Base-by-base conservation (phyloP, 2,888 invertebrate genomes). In the Synergus umbraculus region DNA sequence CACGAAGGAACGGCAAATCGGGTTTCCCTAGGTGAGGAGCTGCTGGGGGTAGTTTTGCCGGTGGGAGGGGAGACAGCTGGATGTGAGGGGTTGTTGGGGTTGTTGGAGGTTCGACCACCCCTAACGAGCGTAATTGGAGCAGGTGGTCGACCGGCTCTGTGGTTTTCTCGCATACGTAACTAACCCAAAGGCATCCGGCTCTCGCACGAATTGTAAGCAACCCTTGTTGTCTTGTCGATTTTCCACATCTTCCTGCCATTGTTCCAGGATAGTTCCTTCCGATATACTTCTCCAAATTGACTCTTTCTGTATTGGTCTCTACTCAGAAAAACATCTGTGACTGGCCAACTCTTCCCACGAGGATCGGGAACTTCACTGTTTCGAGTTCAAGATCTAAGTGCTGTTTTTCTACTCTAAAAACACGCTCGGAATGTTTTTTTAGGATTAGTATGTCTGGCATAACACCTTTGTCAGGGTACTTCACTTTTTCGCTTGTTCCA, bases 71-170 rank as follows among this genome's bases (percentile, higher is more conserved):
- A 41, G 29, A 29, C 29, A 29, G 29, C 29, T n/a, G 37, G 63
- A 54, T 54, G 7, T 54, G 77, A 84, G 78, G 81, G 29, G 29
- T 29, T 29, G 29, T 29, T 29, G 29, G 29, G 82, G 79, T 54
- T 81, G n/a, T 76, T 66, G 67, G 81, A 82, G 83, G 85, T 83
- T 85, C 86, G 88, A 86, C 85, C 85, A 85, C 82, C 85, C 83
- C 86, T 89, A 89, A 89, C 88, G 87, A 90, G 86, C 87, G 86
- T 90, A 90, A 91, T 91, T 90, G 89, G 89, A 90, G 90, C 89
- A 90, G 90, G 87, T 90, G 89, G 89, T 86, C 87, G 86, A 86
- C 87, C 86, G 84, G 83, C 82, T 85, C 84, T 87, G 90, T 83
- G 90, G 90, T 90, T 87, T 87, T 85, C 81, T 81, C 84, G 88